Conservation (phyloP, 2,113 vertebrate species). For the Xenopus tropicalis region DNA sequence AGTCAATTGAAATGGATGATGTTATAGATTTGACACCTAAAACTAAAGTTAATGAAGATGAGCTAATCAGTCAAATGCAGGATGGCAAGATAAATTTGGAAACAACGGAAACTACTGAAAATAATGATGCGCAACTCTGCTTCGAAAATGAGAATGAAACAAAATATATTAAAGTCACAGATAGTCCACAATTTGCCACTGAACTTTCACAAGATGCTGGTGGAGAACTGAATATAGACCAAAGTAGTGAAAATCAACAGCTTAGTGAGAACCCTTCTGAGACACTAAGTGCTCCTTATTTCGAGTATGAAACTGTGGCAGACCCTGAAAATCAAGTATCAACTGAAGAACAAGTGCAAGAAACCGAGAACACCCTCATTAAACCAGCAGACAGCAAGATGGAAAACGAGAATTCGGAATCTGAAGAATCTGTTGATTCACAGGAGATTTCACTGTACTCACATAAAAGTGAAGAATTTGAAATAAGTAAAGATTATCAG, state of each 20-base stretch:
- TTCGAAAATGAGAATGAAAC: not conserved
- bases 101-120: not conserved
- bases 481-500: not conserved
- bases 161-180: not conserved
- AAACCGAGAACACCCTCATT: not conserved
- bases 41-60: not conserved
- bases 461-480: accelerated
- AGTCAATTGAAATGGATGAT: not conserved
- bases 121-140: not conserved
- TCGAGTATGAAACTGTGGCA: not conserved
- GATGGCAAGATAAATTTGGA: not conserved
- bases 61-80: not conserved
- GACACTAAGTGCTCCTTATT: not conserved
- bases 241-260: not conserved
- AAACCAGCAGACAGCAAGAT: no score
- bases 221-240: not conserved
- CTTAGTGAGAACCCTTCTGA: not conserved
- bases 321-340: no score
- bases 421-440: slow-evolving; percentile 18
- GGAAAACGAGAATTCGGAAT: slow-evolving; percentile 2
- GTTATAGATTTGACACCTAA: not conserved
- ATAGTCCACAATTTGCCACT: not conserved
- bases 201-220: not conserved
- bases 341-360: not conserved
- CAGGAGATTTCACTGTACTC: slow-evolving; percentile 6